Base-by-base conservation (phyloP, 2,797 vertebrate species). In the Paratrypauchen microcephalus region DNA sequence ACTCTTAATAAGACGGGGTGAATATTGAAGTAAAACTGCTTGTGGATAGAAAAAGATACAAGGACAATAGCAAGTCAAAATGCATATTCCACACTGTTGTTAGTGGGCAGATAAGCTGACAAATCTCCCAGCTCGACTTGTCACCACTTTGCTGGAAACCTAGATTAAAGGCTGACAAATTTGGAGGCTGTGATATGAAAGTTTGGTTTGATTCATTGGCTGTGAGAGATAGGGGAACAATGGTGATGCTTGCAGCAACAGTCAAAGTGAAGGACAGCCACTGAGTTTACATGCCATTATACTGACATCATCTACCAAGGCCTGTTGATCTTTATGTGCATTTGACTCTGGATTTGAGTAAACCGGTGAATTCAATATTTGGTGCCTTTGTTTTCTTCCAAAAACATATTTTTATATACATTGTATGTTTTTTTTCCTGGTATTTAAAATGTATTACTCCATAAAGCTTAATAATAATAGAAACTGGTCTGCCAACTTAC, bases 21-120 rank as follows among this genome's bases (percentile, higher is more conserved):
- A 78, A 70, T 72, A 69, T 68, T 65, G 81, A 82, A 80, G 69
- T 74, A 52, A 68, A 83, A 80, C 70, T 59, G 72, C 54, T 1
- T 0, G 24, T 26, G 85, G 68, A 6, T 68, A 72, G 54, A 6
- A n/a, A 28, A 70, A 77, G 76, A 76, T 55, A 3, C 19, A 9
- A 55, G 65, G 60, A 86, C 81, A 86, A 87, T 81, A 63, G 67
- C 45, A 50, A 28, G 18, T 32, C 68, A 79, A 78, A 80, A 55
- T 71, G 47, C 69, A 76, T 73, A 79, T 83, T 83, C 80, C 21
- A 79, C 74, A 80, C 84, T 78, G 81, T 88, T 82, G 78, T 85
- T 83, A 87, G 87, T 83, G 82, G 73, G 66, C 55, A 76, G 81
- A 83, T 87, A 85, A 85, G 72, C 60, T 87, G 82, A 88, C 86